phyloP scores from a whole-genome alignment of 2,888 invertebrate species.

The Frankliniella intonsa region DNA sequence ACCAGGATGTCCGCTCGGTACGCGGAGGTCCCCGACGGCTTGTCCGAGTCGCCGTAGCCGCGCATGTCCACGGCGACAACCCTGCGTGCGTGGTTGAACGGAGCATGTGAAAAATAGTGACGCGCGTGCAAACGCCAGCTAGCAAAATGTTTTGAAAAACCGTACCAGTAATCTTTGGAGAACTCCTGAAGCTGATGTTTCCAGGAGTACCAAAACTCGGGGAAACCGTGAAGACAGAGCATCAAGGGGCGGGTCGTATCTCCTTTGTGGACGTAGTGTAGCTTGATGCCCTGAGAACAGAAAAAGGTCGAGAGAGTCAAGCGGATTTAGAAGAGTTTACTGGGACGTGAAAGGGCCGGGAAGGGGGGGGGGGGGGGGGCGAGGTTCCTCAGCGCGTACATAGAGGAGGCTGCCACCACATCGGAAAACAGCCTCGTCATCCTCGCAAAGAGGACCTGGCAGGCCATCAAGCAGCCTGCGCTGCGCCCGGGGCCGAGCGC shows the following conservation, averaged over 20 bases:
- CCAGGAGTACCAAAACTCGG: constrained; percentile 58
- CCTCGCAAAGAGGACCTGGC: too few relatives aligned
- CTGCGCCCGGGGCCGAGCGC: too few relatives aligned
- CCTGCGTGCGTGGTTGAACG: constrained; percentile 42
- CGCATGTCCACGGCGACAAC: constrained; percentile 52
- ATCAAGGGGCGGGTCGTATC: constrained; percentile 49
- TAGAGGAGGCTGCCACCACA: too few relatives aligned
- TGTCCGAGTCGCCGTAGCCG: constrained; percentile 51
- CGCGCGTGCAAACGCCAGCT: background rate
- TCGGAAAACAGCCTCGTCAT: too few relatives aligned
- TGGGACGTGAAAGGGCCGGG: too few relatives aligned
- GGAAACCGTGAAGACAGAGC: constrained; percentile 55
- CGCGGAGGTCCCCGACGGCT: constrained; percentile 44
- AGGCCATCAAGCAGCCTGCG: too few relatives aligned
- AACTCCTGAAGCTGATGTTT: constrained; percentile 51
- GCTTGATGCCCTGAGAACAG: constrained; percentile 44
- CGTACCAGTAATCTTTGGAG: constrained; percentile 43
- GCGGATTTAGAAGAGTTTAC: too few relatives aligned
- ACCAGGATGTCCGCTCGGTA: constrained; percentile 45
- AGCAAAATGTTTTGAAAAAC: background rate
- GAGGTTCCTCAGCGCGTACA: too few relatives aligned
- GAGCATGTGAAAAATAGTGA: too few relatives aligned
- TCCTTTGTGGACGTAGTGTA: constrained; percentile 52
- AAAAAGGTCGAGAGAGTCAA: background rate
- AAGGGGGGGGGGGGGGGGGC: too few relatives aligned